Evolutionary conservation across 2,888 invertebrate genomes (phyloP), one percentile per base, ranked within the genome.

Genomic region (Ypsolopha sequella): DNA sequence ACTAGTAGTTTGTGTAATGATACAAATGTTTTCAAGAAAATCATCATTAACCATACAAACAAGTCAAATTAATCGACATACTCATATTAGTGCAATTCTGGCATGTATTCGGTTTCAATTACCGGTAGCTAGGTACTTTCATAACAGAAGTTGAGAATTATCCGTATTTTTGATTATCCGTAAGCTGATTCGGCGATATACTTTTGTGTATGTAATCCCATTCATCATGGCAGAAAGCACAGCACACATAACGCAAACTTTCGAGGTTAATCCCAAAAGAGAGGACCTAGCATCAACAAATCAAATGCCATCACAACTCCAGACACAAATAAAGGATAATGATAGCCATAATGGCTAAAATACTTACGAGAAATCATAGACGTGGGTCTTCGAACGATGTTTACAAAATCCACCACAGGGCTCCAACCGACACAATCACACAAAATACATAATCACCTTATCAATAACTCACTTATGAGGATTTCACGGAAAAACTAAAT

Each of bases 311-410:
- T 60, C 57, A 58, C 53, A 53, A 60, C 53, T 56, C 54, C 57
- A 58, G 61, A 60, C 57, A 55, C 60, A 69, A 69, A 70, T 62
- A 24, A 24, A 24, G 24, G 65, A 61, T 55, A 62, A 62, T 65
- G 66, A 62, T 61, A 68, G 59, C 61, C 64, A 61, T 69, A 77
- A 76, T 70, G 72, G 69, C 70, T 70, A 73, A 68, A 75, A 85
- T 80, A 85, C 85, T 72, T 76, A 86, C 86, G 76, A 79, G 76
- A 82, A 84, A 71, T 81, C 86, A 86, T 86, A 86, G 86, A 86
- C 86, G 86, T 85, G 85, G 81, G 80, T 73, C 81, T 70, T 73
- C 66, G 73, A 75, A 76, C 76, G 81, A 81, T 85, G 86, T 85
- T 82, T 84, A 86, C 82, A 80, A 82, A 76, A 76, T 36, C 70